These are phyloP conservation scores for Drosophila jambulina DNA, from an alignment of 1,140 invertebrate genomes.

Conservation along the genomic window DNA sequence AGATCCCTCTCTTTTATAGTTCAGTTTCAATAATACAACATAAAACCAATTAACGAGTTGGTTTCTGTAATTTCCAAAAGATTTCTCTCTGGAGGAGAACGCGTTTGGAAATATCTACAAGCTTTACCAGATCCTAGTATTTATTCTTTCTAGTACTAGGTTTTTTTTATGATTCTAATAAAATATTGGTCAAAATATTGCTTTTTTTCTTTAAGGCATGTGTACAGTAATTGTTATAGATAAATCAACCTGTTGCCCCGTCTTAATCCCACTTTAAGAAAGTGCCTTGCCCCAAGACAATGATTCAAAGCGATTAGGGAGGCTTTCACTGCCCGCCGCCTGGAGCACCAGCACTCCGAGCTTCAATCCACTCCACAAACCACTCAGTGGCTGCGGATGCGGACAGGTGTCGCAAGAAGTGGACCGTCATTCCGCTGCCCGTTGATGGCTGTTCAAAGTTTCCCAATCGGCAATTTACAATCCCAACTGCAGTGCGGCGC, in stretches of 20 bases:
- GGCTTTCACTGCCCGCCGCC: slow-evolving; percentile 2
- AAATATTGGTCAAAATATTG: not conserved
- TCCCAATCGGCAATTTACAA: slow-evolving; percentile 23
- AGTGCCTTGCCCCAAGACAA: slow-evolving; percentile 1
- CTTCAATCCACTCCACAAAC: not conserved
- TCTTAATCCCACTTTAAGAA: not conserved
- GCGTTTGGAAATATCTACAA: no score
- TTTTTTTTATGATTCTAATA: not conserved
- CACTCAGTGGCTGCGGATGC: slow-evolving; percentile 14
- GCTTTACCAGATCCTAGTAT: not conserved
- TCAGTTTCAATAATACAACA: not conserved
- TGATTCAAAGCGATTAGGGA: slow-evolving; percentile 8
- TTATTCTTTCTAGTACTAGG: not conserved
- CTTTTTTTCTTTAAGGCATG: not conserved
- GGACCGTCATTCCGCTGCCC: not conserved
- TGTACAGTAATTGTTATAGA: not conserved
- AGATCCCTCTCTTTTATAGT: not conserved
- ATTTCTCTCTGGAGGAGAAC: not conserved
- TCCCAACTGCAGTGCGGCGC: not conserved
- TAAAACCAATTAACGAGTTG: no score
- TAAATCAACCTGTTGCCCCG: not conserved
- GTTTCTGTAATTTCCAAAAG: not conserved
- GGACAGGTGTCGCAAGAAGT: slow-evolving; percentile 18
- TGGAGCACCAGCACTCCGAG: not conserved
- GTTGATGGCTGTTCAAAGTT: slow-evolving; percentile 18